Evolutionary conservation across 2,113 vertebrate genomes (phyloP).

Genomic region (Notarius lentiginosus): DNA sequence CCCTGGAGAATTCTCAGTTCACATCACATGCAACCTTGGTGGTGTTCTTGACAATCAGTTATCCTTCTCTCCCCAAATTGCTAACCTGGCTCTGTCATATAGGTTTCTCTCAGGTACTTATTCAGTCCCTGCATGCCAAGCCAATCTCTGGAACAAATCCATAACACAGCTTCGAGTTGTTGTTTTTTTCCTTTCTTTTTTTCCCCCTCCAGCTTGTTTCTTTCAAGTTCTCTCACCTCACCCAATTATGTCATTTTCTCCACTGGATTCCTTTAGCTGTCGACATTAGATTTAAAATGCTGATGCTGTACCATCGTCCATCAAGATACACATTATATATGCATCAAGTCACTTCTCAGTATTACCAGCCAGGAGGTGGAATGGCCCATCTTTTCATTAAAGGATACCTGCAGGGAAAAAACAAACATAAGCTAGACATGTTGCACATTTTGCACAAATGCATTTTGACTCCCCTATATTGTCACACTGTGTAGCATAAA

Average conservation of each 20-base stretch:
- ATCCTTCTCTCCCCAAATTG: neutral
- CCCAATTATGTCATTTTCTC: conserved; percentile 12
- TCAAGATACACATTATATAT: neutral
- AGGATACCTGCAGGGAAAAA: too few species aligned
- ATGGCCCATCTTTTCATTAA: neutral
- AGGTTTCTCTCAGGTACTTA: neutral
- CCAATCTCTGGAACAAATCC: neutral
- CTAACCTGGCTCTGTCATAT: neutral
- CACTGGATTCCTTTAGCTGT: neutral
- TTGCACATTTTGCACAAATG: too few species aligned
- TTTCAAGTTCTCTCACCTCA: neutral
- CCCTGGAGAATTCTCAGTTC: neutral
- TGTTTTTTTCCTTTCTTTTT: neutral
- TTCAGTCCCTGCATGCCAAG: neutral
- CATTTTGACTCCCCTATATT: too few species aligned
- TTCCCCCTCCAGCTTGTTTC: neutral
- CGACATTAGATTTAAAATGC: neutral
- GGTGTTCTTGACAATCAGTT: neutral
- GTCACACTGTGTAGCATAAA: too few species aligned
- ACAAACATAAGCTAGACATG: too few species aligned
- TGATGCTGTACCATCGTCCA: too few species aligned
- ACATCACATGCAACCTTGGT: too few species aligned
- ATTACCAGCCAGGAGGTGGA: neutral
- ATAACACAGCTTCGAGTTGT: neutral
- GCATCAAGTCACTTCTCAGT: neutral